Percentiles rank a stretch among this genome's conserved stretches.
Evolutionary conservation across 2,888 invertebrate species (phyloP).

Genomic region (Pachydiplax longipennis): DNA sequence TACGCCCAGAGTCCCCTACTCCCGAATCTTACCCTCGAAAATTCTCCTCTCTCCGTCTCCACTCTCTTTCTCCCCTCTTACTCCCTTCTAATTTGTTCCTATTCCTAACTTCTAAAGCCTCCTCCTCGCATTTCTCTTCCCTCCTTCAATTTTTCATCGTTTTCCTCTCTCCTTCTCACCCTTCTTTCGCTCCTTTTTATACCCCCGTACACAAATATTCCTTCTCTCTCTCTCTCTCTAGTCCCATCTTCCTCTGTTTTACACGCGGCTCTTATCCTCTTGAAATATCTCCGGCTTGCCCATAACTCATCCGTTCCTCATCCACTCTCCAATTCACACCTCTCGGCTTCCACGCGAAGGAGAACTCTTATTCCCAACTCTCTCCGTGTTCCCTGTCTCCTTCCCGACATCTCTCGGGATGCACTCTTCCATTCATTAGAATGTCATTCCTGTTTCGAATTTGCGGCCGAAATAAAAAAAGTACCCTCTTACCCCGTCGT

Average conservation of each 20-base stretch:
- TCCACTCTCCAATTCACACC: background rate
- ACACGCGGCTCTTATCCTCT: background rate
- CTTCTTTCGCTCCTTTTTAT: conserved; percentile 4
- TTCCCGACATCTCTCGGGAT: background rate
- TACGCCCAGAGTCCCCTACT: background rate
- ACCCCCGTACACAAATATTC: background rate
- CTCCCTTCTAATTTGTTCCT: background rate
- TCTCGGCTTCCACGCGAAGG: background rate
- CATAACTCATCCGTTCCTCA: background rate
- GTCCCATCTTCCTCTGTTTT: background rate
- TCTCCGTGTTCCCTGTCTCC: background rate
- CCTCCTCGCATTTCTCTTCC: background rate
- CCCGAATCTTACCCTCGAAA: background rate
- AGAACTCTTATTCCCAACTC: background rate
- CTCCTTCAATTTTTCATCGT: background rate
- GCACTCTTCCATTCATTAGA: background rate
- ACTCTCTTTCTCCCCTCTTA: background rate
- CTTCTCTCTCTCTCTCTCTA: background rate
- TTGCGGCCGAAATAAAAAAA: background rate
- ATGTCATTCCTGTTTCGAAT: background rate
- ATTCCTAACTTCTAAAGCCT: background rate
- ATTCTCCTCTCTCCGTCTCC: background rate
- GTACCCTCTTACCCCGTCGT: no score
- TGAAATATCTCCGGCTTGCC: background rate
- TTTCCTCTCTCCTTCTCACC: background rate